Conservation (phyloP, 2,797 vertebrate species). For the Danio tinwini region DNA sequence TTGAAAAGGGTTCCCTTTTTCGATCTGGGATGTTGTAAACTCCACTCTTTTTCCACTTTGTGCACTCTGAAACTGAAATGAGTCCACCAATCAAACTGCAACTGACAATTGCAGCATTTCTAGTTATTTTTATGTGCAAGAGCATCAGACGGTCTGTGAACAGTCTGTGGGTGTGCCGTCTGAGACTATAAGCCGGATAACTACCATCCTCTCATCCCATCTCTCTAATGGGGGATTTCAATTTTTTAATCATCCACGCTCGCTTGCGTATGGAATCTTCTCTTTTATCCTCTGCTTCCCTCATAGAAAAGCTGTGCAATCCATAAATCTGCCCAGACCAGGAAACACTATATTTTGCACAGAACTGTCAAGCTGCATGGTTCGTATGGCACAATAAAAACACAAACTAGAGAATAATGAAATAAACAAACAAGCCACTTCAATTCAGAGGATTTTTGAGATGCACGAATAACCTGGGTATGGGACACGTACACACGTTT, state of each 20-base stretch:
- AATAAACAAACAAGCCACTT: constrained; percentile 11
- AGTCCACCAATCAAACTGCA: constrained; percentile 17
- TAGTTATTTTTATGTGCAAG: background rate
- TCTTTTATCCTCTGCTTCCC: constrained; percentile 21
- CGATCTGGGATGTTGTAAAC: background rate
- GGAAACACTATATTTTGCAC: background rate
- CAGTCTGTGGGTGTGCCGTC: constrained; percentile 18
- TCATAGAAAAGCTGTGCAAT: constrained; percentile 16
- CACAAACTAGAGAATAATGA: constrained; percentile 8
- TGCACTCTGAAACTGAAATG: background rate
- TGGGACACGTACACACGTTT: constrained; percentile 4
- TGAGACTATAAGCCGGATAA: constrained; percentile 17
- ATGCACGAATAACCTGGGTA: background rate
- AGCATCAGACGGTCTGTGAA: constrained; percentile 4
- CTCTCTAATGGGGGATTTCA: constrained; percentile 30
- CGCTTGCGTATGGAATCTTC: constrained; percentile 1
- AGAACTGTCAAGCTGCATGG: constrained; percentile 14
- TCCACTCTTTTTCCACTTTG: background rate
- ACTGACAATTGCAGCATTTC: background rate
- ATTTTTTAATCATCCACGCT: constrained; percentile 24
- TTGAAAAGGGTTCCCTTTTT: background rate
- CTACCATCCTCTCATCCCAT: constrained; percentile 30
- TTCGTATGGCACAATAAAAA: constrained; percentile 9
- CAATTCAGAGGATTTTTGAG: background rate
- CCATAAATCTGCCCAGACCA: constrained; percentile 7